A percentile compares a stretch with the other conserved stretches of the same genome.
Evolutionary conservation across 2,113 vertebrate species (phyloP).

Genomic region (Atlantisia rogersi): DNA sequence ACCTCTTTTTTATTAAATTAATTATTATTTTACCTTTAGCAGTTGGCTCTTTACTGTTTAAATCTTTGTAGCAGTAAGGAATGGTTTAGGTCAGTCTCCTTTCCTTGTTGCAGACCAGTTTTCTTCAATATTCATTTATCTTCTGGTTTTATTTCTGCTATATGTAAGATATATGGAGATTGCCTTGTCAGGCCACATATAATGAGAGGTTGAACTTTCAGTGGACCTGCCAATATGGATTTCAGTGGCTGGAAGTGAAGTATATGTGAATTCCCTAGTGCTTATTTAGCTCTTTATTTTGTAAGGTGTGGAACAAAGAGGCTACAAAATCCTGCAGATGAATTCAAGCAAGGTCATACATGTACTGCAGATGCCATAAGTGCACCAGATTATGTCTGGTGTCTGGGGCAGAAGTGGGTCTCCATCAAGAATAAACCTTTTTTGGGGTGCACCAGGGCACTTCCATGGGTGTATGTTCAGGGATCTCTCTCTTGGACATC

Average conservation of each 20-base stretch:
- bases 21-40: background rate
- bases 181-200: background rate
- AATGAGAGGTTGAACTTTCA: background rate
- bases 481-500: background rate
- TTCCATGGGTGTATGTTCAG: accelerated
- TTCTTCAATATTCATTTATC: background rate
- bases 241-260: background rate
- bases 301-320: background rate
- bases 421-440: background rate
- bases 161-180: background rate
- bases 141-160: background rate
- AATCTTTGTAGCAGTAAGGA: background rate
- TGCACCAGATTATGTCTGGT: background rate
- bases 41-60: background rate
- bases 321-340: background rate
- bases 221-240: background rate
- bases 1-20: background rate
- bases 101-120: background rate
- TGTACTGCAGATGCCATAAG: background rate
- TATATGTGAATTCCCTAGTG: background rate
- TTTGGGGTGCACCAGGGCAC: background rate
- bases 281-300: background rate
- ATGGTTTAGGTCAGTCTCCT: background rate
- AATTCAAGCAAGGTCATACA: background rate
- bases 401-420: background rate